Evolutionary conservation across 2,113 vertebrate genomes (phyloP).

Genomic region (Callocephalon fimbriatum): DNA sequence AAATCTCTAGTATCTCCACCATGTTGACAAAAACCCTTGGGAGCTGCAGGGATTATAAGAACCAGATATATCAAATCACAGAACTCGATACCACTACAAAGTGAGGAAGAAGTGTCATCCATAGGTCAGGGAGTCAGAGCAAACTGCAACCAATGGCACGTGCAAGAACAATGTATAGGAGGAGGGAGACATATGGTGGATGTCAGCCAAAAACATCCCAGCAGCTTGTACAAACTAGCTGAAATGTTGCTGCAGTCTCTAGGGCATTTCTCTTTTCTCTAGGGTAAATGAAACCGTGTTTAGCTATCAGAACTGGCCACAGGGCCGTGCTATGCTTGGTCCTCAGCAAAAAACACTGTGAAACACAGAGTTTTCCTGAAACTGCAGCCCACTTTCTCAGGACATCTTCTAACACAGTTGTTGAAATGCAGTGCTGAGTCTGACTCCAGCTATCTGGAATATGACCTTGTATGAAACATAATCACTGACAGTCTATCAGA

Average conservation of each 20-base stretch:
- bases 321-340: not conserved
- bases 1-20: slow-evolving; percentile 85
- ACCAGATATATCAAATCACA: slow-evolving; percentile 22
- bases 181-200: not conserved
- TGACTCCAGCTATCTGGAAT: slow-evolving; percentile 4
- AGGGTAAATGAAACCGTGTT: not conserved
- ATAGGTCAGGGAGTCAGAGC: not conserved
- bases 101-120: not conserved
- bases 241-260: not conserved
- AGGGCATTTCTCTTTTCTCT: not conserved
- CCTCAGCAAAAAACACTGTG: not conserved
- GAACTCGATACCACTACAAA: slow-evolving; percentile 39
- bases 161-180: not conserved
- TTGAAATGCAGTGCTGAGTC: not conserved
- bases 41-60: slow-evolving; percentile 78
- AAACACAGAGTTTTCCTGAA: not conserved
- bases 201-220: not conserved
- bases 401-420: not conserved
- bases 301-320: not conserved
- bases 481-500: slow-evolving; percentile 16
- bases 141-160: not conserved
- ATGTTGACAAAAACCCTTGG: slow-evolving; percentile 87
- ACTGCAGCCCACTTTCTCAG: not conserved
- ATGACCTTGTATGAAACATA: slow-evolving; percentile 45
- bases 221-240: not conserved